These are phyloP conservation scores for Furnarius figulus DNA, from an alignment of 2,113 vertebrate species.

Conservation along the genomic window DNA sequence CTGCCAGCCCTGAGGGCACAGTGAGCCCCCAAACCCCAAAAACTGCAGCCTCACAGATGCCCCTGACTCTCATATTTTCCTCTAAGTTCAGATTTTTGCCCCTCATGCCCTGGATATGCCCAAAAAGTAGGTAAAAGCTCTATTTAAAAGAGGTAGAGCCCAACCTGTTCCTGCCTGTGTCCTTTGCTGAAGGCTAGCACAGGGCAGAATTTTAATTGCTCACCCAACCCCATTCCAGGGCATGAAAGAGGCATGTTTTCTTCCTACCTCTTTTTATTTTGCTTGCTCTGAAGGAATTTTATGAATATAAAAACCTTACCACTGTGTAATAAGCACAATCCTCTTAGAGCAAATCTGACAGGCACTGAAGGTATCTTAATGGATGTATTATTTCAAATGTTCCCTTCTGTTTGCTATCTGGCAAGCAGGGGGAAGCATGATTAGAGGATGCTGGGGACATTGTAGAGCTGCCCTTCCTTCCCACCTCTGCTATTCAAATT, in stretches of 20 bases:
- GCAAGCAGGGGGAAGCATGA: neutral
- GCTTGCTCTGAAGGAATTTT: neutral
- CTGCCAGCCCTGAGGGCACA: neutral
- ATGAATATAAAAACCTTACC: neutral
- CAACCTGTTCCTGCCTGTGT: neutral
- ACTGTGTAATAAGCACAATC: constrained; percentile 23
- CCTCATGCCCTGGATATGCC: neutral
- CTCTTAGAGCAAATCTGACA: constrained; percentile 41
- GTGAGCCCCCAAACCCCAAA: neutral
- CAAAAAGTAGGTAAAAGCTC: neutral
- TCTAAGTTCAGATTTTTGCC: neutral
- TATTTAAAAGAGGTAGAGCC: neutral
- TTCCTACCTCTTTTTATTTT: neutral
- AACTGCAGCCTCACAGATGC: neutral
- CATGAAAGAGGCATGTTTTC: neutral
- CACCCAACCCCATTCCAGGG: constrained; percentile 17
- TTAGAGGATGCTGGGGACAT: neutral
- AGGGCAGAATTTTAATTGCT: neutral
- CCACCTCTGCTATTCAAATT: neutral
- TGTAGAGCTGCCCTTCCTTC: neutral
- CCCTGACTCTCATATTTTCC: fast-evolving
- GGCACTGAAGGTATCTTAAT: neutral
- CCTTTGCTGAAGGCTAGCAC: neutral
- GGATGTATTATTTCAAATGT: constrained; percentile 22
- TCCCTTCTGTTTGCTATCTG: neutral